Evolutionary conservation across 2,113 vertebrate genomes (phyloP).

Genomic region (Numenius arquata): DNA sequence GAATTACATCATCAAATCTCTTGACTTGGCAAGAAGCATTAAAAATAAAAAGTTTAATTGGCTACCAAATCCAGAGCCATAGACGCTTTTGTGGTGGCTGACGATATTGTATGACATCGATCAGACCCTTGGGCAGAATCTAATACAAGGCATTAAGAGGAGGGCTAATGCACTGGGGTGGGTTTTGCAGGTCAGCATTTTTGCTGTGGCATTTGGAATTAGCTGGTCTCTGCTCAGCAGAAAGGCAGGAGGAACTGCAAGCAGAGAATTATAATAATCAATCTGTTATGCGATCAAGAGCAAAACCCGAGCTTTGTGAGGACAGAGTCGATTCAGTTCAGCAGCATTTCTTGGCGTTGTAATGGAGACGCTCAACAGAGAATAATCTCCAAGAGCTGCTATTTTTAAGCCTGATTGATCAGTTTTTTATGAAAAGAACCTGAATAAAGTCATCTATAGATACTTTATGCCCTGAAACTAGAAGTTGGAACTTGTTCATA

Average conservation of each 20-base stretch:
- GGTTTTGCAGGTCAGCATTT: conserved; percentile 13
- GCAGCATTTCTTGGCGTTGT: background rate
- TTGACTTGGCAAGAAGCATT: conserved; percentile 3
- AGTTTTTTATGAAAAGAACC: background rate
- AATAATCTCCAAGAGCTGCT: background rate
- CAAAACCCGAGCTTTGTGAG: background rate
- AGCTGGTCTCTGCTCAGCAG: conserved; percentile 7
- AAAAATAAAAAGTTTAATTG: conserved; percentile 6
- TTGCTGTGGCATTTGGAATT: conserved; percentile 5
- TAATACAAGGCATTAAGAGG: background rate
- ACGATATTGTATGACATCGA: background rate
- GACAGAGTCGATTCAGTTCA: background rate
- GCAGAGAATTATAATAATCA: background rate
- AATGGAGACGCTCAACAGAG: background rate
- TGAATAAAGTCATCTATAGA: background rate
- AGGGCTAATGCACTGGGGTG: background rate
- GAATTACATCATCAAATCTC: conserved; percentile 9
- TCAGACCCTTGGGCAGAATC: background rate
- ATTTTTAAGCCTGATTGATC: background rate
- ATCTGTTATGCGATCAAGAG: background rate
- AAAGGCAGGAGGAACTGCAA: conserved; percentile 1
- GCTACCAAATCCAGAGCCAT: background rate
- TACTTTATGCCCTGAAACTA: background rate
- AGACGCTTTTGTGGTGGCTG: conserved; percentile 10
- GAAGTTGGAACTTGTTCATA: background rate